Evolutionary conservation across 2,888 invertebrate genomes (phyloP), one percentile per base, ranked within the genome.

Genomic region (Hylaea fasciaria): DNA sequence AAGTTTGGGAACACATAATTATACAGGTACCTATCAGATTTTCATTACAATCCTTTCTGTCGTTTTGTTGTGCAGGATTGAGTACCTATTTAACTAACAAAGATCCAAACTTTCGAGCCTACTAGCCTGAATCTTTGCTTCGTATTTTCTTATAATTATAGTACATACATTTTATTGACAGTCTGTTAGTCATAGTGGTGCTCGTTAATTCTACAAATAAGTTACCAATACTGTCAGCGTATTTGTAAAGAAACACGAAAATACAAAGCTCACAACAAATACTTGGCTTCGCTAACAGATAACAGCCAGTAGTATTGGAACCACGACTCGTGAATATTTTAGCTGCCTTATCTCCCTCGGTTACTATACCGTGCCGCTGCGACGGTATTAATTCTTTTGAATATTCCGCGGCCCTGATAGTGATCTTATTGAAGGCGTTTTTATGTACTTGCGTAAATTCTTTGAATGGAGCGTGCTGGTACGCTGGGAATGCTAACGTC

Each of bases 351-450:
- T 76, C 74, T 79, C 65, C 70, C 70, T 72, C 74, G 70, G 69
- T 77, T 79, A 72, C 74, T 73, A 32, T 72, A 75, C 68, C 67
- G 57, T 67, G 71, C 68, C 73, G 73, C 74, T 66, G 77, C 69
- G 65, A 64, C 68, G 65, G 74, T 72, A 76, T 77, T 77, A 78
- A 76, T 78, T 74, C 71, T 74, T 73, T 71, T 79, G 80, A 74
- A 80, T 80, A 77, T 77, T 76, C 71, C 64, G 74, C 46, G 66
- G 55, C 58, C 46, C 60, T 66, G 72, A 75, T 73, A 72, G 63
- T 62, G 65, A 72, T 71, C 72, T 69, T 62, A 69, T 65, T 68
- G 69, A 64, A 63, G 60, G 64, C 58, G 63, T 57, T 70, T 55
- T 66, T 63, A 66, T 66, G 64, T 59, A 59, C 49, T 44, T 46